Evolutionary conservation across 1,140 invertebrate genomes (phyloP).

Genomic region (Drosophila guanche): DNA sequence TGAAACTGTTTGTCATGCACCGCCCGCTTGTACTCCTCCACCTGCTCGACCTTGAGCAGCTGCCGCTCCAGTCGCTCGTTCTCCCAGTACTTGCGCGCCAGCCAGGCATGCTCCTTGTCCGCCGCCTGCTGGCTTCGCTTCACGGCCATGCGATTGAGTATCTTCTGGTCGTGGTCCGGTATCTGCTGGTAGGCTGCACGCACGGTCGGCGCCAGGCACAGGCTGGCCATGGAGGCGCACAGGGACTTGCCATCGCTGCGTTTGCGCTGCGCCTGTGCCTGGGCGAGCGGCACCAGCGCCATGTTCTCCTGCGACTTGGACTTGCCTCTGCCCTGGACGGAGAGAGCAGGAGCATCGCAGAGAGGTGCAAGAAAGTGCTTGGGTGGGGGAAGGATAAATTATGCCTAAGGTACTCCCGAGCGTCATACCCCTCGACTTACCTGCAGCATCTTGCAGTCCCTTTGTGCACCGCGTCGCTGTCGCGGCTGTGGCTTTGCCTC

Average conservation of each 20-base stretch:
- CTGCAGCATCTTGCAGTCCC: constrained; percentile 74
- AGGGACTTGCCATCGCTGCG: constrained; percentile 25
- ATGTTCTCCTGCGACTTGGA: constrained; percentile 69
- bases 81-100: constrained; percentile 82
- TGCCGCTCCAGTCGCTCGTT: constrained; percentile 77
- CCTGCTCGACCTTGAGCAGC: constrained; percentile 71
- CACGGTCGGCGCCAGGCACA: constrained; percentile 73
- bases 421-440: constrained; percentile 10
- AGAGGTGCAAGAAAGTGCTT: constrained; percentile 41
- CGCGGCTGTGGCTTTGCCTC: constrained; percentile 9
- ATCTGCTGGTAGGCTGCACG: constrained; percentile 68
- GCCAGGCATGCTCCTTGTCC: constrained; percentile 79
- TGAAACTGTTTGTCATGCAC: constrained; percentile 80
- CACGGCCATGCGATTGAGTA: constrained; percentile 80
- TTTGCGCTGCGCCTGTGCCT: constrained; percentile 1
- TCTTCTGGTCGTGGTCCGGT: constrained; percentile 78
- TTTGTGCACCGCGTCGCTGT: constrained; percentile 22
- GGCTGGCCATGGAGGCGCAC: constrained; percentile 74
- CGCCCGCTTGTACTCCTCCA: constrained; percentile 76
- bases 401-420: no score
- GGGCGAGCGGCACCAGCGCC: constrained; percentile 25
- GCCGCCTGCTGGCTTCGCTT: constrained; percentile 71
- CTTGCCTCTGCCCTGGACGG: constrained; percentile 43
- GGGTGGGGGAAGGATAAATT: no score
- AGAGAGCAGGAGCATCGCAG: constrained; percentile 35